Conservation (phyloP, 2,113 vertebrate genomes). For the Urocynchramus pylzowi region DNA sequence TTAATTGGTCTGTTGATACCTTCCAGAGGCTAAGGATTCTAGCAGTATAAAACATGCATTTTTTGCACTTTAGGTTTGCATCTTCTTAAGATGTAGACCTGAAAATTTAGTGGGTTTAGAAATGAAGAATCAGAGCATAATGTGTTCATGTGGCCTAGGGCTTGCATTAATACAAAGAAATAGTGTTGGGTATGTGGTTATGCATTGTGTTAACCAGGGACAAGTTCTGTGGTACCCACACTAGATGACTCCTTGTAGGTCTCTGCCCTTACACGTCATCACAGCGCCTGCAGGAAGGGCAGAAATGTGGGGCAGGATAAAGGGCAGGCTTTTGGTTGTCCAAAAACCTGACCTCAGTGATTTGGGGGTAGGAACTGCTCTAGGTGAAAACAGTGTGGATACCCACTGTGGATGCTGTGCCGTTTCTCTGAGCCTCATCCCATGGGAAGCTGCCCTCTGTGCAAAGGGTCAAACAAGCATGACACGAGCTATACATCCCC, state of each 20-base stretch:
- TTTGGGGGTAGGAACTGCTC: background rate
- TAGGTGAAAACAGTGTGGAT: fast-evolving
- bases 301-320: background rate
- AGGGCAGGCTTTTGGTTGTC: background rate
- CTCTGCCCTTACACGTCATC: background rate
- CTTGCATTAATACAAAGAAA: background rate
- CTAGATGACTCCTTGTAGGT: background rate
- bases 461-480: background rate
- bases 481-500: fast-evolving
- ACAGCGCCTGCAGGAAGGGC: fast-evolving
- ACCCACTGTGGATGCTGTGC: background rate
- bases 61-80: background rate
- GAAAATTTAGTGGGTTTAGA: background rate
- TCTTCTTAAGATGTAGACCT: background rate
- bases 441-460: background rate
- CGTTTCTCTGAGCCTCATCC: background rate
- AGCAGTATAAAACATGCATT: background rate
- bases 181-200: background rate
- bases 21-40: background rate
- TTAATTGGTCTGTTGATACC: background rate
- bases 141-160: background rate
- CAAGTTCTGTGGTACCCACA: background rate
- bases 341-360: background rate
- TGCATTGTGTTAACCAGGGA: background rate
- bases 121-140: background rate